These are phyloP conservation scores for Lophochroa leadbeateri DNA, from an alignment of 2,113 vertebrate species.

Conservation along the genomic window DNA sequence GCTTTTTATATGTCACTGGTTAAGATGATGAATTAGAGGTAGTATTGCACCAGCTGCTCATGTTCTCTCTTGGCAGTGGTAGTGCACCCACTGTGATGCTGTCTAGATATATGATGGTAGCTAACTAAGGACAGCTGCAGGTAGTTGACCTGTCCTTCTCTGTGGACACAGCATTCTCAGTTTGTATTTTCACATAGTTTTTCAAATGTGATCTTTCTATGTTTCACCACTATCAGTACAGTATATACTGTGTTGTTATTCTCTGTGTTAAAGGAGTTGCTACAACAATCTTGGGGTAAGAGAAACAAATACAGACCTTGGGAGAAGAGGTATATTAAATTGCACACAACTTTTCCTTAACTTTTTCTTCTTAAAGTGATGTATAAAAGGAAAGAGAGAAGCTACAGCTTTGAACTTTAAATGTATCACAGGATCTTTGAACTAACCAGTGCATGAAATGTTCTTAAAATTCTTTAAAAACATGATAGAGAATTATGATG, in stretches of 20 bases:
- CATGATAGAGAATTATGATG: conserved; percentile 51
- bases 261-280: neutral
- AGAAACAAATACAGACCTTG: neutral
- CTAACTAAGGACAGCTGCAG: neutral
- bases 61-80: neutral
- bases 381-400: conserved; percentile 18
- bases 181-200: neutral
- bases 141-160: neutral
- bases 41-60: conserved; percentile 41
- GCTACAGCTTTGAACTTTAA: conserved; percentile 52
- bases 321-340: neutral
- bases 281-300: neutral
- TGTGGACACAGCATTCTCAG: neutral
- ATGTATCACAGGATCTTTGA: conserved; percentile 66
- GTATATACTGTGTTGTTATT: neutral
- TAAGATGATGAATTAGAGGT: conserved; percentile 75
- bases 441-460: conserved; percentile 66
- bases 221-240: neutral
- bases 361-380: conserved; percentile 47
- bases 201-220: neutral
- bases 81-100: accelerated
- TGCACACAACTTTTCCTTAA: neutral
- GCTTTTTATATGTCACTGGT: conserved; percentile 74
- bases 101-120: neutral
- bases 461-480: conserved; percentile 57